These are phyloP conservation scores for Tuta absoluta DNA, from an alignment of 2,888 invertebrate genomes.

Conservation along the genomic window DNA sequence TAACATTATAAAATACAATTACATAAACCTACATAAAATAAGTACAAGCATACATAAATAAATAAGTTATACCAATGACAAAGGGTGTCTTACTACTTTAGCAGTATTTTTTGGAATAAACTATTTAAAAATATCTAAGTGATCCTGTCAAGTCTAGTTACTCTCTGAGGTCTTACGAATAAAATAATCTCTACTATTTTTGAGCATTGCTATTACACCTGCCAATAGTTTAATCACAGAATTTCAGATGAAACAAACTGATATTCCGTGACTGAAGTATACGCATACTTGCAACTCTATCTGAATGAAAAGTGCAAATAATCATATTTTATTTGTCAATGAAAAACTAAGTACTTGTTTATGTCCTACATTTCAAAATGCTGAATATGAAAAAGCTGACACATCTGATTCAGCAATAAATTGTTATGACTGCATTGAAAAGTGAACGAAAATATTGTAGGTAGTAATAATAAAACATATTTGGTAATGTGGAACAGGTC, in stretches of 20 bases:
- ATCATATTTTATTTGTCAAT: neutral
- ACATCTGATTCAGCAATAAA: slow-evolving; percentile 22
- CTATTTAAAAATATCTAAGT: too few relatives aligned
- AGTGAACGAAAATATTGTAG: slow-evolving; percentile 7
- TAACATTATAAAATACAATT: too few relatives aligned
- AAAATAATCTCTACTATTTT: neutral
- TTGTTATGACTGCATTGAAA: neutral
- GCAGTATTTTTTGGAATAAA: too few relatives aligned
- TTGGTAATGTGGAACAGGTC: slow-evolving; percentile 14
- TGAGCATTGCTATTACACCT: neutral
- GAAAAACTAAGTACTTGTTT: too few relatives aligned
- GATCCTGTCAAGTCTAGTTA: too few relatives aligned
- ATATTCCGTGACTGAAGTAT: neutral
- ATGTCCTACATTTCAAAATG: neutral
- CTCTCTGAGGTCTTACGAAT: neutral
- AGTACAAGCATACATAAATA: too few relatives aligned
- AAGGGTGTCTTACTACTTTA: too few relatives aligned
- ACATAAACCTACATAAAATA: too few relatives aligned
- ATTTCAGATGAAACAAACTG: neutral
- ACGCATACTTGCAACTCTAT: neutral
- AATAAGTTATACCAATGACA: too few relatives aligned
- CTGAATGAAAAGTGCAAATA: neutral
- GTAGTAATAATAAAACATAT: neutral
- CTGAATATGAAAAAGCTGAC: slow-evolving; percentile 4
- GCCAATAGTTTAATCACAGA: too few relatives aligned